Evolutionary conservation across 2,888 invertebrate species (phyloP).

Genomic region (Hanleya hanleyi): DNA sequence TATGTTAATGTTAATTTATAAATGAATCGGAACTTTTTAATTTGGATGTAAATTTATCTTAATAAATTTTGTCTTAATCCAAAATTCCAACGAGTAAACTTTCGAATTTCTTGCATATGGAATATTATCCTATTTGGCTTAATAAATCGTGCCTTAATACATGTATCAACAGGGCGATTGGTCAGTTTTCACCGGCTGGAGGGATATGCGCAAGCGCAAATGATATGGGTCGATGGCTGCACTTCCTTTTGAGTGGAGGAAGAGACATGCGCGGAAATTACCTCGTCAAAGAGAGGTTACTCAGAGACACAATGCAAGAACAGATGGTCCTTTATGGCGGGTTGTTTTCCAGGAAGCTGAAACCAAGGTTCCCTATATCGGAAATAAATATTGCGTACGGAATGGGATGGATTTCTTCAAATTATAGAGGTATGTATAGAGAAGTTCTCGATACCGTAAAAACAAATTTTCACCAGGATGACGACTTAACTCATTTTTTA

Average conservation of each 20-base stretch:
- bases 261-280: constrained; percentile 2
- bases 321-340: constrained; percentile 2
- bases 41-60: too few species aligned
- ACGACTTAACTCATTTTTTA: too few species aligned
- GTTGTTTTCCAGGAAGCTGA: neutral
- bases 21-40: too few species aligned
- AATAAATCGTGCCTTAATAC: neutral
- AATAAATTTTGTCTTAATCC: too few species aligned
- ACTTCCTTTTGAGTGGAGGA: neutral
- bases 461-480: too few species aligned
- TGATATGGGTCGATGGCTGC: constrained; percentile 1
- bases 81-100: too few species aligned
- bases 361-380: neutral
- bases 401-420: neutral
- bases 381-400: constrained; percentile 1
- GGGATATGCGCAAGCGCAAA: neutral
- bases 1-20: too few species aligned
- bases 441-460: too few species aligned
- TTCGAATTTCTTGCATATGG: too few species aligned
- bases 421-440: neutral
- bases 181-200: neutral
- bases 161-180: neutral
- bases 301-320: neutral
- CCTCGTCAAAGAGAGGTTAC: neutral
- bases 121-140: neutral